Evolutionary conservation across 2,113 vertebrate species (phyloP).

Genomic region (Manacus vitellinus): DNA sequence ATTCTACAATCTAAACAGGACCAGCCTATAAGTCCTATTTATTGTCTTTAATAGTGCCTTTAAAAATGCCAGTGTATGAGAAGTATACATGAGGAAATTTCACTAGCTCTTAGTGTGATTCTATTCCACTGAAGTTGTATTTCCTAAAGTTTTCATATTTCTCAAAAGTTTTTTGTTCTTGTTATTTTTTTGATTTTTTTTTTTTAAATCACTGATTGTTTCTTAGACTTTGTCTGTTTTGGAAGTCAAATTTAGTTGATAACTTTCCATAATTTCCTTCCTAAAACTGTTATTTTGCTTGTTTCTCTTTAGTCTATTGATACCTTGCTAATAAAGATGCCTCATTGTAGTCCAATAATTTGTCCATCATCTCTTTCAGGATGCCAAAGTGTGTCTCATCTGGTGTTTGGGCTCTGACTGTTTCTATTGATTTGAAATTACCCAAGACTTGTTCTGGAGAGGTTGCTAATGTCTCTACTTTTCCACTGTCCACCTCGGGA

Average conservation of each 20-base stretch:
- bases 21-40: not conserved
- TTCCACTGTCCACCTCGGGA: not conserved
- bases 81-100: not conserved
- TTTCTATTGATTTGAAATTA: conserved; percentile 51
- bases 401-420: not conserved
- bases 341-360: not conserved
- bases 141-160: not conserved
- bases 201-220: not conserved
- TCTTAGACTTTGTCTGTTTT: not conserved
- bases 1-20: not conserved
- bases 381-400: not conserved
- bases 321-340: not conserved
- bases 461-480: conserved; percentile 5
- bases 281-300: not conserved
- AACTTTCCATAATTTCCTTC: not conserved
- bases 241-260: not conserved
- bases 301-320: not conserved
- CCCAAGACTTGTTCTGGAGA: not conserved
- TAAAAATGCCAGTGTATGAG: not conserved
- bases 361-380: not conserved
- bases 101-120: not conserved
- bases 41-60: not conserved
- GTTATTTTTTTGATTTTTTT: not conserved
- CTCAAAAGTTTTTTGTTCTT: not conserved
- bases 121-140: not conserved